A percentile compares a stretch with the other conserved stretches of the same genome.
Conservation (phyloP, 2,888 invertebrate species). For the Brenthis daphne region DNA sequence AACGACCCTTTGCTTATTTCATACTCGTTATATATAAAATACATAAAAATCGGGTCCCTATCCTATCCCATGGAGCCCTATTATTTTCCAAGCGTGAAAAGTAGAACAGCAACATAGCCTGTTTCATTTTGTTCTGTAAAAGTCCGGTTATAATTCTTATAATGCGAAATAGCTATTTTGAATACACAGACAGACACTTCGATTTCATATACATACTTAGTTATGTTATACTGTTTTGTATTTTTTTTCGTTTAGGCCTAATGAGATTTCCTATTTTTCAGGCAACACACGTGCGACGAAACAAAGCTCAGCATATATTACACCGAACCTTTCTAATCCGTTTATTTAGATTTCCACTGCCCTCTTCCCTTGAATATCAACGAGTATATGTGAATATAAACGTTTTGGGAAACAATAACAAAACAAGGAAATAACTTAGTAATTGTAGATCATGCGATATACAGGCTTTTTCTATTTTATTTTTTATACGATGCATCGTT, state of each 20-base stretch:
- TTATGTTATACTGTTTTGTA: no score
- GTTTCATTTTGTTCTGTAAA: no score
- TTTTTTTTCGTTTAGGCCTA: conserved; percentile 26
- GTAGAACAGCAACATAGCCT: no score
- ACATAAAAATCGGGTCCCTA: no score
- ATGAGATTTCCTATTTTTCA: conserved; percentile 43
- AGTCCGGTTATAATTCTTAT: no score
- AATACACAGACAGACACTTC: not conserved
- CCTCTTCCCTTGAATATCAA: conserved; percentile 43
- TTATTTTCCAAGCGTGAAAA: no score
- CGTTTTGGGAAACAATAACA: conserved; percentile 29
- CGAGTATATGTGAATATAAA: conserved; percentile 32
- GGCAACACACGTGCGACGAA: conserved; percentile 42
- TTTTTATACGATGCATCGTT: not conserved
- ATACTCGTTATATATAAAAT: no score
- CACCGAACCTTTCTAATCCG: conserved; percentile 44
- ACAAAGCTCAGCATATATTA: conserved; percentile 45
- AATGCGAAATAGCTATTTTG: no score
- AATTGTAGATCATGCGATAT: conserved; percentile 1
- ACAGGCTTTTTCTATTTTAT: conserved; percentile 1
- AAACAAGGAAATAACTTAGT: conserved; percentile 23
- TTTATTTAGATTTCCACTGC: conserved; percentile 45
- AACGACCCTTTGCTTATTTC: no score
- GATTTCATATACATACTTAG: not conserved
- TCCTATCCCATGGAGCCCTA: no score